Percentiles rank a stretch among this genome's conserved stretches.
phyloP scores from a whole-genome alignment of 92 coral and sea anemone species.

The Phenganax subtilis region DNA sequence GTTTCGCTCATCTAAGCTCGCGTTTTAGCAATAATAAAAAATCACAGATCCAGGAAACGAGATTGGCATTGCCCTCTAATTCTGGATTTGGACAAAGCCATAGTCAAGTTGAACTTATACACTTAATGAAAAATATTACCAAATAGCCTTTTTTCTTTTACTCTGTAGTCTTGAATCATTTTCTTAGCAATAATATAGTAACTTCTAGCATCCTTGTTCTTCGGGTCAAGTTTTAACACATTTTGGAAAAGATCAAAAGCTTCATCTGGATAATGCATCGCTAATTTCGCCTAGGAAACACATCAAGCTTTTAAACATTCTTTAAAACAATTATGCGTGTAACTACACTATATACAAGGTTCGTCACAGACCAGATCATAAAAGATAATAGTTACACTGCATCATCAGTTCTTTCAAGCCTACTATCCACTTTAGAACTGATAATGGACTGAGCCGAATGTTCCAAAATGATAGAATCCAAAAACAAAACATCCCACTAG shows the following conservation, averaged over 20 bases:
- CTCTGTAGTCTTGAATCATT: slow-evolving; percentile 55
- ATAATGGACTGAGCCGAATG: too few species aligned
- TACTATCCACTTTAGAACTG: too few species aligned
- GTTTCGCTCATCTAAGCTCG: too few species aligned
- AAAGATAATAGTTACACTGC: too few species aligned
- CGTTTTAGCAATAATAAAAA: too few species aligned
- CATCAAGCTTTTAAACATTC: neutral
- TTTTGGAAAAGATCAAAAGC: slow-evolving; percentile 63
- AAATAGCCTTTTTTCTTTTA: slow-evolving; percentile 65
- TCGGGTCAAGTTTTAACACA: slow-evolving; percentile 71
- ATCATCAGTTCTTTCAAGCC: too few species aligned
- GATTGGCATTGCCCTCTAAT: too few species aligned
- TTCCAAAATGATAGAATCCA: too few species aligned
- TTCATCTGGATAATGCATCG: slow-evolving; percentile 63
- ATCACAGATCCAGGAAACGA: too few species aligned
- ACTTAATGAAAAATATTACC: slow-evolving; percentile 50
- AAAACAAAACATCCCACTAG: too few species aligned
- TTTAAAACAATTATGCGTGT: neutral
- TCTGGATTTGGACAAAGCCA: too few species aligned
- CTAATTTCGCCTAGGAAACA: slow-evolving; percentile 63
- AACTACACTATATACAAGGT: neutral
- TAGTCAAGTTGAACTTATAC: neutral
- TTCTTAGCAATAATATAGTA: slow-evolving; percentile 59
- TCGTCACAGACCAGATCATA: too few species aligned
- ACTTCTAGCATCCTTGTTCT: slow-evolving; percentile 68